Conservation (phyloP, 2,797 vertebrate species). For the Peromyscus nudipes region DNA sequence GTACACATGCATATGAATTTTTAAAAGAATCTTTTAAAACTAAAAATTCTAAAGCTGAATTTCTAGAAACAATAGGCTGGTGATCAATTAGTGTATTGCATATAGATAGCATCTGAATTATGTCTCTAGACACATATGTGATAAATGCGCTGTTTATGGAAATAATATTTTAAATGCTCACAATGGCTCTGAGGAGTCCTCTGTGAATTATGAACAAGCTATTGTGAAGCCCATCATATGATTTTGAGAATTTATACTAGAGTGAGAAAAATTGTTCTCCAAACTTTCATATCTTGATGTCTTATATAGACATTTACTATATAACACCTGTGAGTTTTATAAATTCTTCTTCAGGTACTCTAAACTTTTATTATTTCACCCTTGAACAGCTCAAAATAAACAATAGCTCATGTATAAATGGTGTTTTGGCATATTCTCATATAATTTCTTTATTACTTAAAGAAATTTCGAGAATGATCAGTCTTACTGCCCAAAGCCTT, state of each 20-base stretch:
- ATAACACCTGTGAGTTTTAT: not conserved
- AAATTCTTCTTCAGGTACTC: not conserved
- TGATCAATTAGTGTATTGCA: not conserved
- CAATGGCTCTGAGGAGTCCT: not conserved
- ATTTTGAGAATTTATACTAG: not conserved
- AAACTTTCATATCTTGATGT: constrained; percentile 32
- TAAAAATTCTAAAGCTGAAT: not conserved
- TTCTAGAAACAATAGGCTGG: not conserved
- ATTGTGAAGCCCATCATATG: not conserved
- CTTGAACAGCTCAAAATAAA: not conserved
- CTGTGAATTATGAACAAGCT: not conserved
- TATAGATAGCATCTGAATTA: not conserved
- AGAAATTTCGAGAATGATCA: not conserved
- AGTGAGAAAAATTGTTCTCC: not conserved
- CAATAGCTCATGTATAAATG: not conserved
- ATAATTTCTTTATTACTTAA: not conserved
- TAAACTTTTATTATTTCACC: not conserved
- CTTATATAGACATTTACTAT: not conserved
- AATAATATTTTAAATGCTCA: constrained; percentile 10
- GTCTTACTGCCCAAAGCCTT: not conserved
- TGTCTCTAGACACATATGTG: not conserved
- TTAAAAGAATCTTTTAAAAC: not conserved
- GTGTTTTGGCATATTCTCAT: not conserved
- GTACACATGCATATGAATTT: not conserved
- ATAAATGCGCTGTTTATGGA: constrained; percentile 22